Conservation (phyloP, 1,140 invertebrate genomes). For the Oreohelix idahoensis region DNA sequence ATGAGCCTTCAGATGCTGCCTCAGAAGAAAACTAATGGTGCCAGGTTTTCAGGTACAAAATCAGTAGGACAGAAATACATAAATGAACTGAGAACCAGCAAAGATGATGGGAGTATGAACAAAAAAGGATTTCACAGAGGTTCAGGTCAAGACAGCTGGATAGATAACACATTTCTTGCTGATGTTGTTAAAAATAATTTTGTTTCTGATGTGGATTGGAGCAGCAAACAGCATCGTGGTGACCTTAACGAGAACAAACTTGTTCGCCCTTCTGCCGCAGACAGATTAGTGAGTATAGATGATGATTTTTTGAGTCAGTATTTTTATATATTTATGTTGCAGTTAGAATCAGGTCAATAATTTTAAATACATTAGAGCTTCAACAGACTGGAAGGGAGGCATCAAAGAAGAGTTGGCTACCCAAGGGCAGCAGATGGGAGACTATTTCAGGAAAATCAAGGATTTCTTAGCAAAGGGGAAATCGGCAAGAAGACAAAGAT, state of each 20-base stretch:
- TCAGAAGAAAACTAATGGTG: neutral
- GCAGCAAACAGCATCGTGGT: neutral
- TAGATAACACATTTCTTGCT: neutral
- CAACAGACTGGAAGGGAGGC: no score
- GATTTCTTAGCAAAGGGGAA: no score
- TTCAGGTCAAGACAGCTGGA: neutral
- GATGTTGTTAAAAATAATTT: neutral
- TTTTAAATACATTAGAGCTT: no score
- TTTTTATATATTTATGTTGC: no score
- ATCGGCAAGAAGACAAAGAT: no score
- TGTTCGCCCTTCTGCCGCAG: neutral
- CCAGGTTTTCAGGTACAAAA: neutral
- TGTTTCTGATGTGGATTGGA: neutral
- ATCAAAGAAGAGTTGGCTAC: no score
- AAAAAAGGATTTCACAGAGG: neutral
- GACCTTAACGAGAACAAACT: neutral
- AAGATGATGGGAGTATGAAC: neutral
- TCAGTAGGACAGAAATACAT: neutral
- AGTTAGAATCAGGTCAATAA: no score
- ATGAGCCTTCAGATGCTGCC: neutral
- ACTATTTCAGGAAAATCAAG: no score
- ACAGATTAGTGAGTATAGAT: neutral
- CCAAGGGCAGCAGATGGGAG: no score
- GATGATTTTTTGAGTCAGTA: no score
- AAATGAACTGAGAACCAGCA: neutral